Conservation (phyloP, 1,140 invertebrate species). For the Trachelipus rathkii region DNA sequence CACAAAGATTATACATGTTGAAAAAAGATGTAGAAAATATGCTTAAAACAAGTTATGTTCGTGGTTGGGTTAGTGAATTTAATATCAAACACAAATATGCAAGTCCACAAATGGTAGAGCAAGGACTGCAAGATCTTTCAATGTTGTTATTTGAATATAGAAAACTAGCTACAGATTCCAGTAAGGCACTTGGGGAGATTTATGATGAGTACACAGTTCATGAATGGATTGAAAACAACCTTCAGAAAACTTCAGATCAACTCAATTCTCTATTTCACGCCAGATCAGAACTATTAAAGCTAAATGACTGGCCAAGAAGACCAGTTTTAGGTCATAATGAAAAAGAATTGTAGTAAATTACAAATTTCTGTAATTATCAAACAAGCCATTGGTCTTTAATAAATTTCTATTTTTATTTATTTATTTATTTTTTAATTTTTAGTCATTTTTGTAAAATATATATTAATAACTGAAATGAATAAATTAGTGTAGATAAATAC, state of each 20-base stretch:
- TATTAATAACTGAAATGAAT: too few species aligned
- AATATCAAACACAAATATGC: slow-evolving; percentile 71
- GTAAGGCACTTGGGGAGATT: slow-evolving; percentile 61
- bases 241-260: slow-evolving; percentile 53
- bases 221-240: slow-evolving; percentile 69
- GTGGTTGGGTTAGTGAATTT: slow-evolving; percentile 72
- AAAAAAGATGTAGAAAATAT: slow-evolving; percentile 48
- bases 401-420: too few species aligned
- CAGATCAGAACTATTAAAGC: slow-evolving; percentile 29
- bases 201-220: slow-evolving; percentile 68
- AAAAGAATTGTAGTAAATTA: slow-evolving; percentile 34
- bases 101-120: slow-evolving; percentile 66
- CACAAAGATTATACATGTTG: slow-evolving; percentile 55
- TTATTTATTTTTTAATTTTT: too few species aligned
- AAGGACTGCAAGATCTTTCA: slow-evolving; percentile 62
- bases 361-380: too few species aligned
- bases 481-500: too few species aligned
- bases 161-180: slow-evolving; percentile 60
- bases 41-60: slow-evolving; percentile 45
- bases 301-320: slow-evolving; percentile 37
- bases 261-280: slow-evolving; percentile 32
- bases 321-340: slow-evolving; percentile 33
- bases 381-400: too few species aligned
- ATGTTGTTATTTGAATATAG: slow-evolving; percentile 50
- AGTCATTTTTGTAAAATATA: too few species aligned